These are phyloP conservation scores for Aepyceros melampus DNA, from an alignment of 2,113 vertebrate species.

Conservation along the genomic window DNA sequence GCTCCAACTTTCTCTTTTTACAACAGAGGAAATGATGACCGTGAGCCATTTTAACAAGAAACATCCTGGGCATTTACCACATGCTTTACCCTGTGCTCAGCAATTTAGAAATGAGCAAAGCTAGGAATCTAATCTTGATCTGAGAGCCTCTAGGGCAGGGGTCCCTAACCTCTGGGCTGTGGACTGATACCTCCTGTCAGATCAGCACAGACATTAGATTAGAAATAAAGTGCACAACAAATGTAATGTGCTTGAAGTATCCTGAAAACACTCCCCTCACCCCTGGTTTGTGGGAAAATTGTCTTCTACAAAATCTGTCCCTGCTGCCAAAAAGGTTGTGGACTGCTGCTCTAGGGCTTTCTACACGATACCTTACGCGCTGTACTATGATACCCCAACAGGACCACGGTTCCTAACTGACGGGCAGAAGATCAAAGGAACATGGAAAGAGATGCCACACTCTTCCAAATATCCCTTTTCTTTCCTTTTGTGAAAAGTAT, in stretches of 20 bases:
- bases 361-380: background rate
- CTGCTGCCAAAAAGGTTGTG: background rate
- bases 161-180: background rate
- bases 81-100: background rate
- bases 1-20: background rate
- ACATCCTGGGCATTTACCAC: background rate
- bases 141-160: background rate
- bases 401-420: background rate
- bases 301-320: background rate
- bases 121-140: too few species aligned
- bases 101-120: background rate
- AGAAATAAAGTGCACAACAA: background rate
- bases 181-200: background rate
- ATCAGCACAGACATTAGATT: background rate
- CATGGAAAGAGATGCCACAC: background rate
- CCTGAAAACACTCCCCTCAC: background rate
- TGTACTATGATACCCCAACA: fast-evolving
- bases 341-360: background rate
- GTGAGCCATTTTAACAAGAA: background rate
- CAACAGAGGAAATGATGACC: background rate
- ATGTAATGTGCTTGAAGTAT: background rate
- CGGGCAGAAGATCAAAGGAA: background rate
- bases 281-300: background rate
- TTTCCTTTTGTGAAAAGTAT: background rate
- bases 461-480: background rate